Conservation (phyloP, 2,797 vertebrate genomes). For the Masticophis lateralis region DNA sequence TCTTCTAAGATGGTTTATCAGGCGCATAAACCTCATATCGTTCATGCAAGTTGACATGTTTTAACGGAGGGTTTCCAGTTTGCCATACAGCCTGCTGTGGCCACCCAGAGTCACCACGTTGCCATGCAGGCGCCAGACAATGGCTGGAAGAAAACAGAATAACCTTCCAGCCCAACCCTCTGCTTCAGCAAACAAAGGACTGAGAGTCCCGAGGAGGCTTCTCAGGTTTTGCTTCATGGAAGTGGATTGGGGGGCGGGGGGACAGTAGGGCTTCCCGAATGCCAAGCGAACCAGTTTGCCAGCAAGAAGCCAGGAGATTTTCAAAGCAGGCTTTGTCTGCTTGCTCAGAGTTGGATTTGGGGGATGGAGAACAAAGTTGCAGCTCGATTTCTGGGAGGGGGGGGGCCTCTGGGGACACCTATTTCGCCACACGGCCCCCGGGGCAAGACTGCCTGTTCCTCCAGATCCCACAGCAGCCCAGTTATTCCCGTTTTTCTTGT, state of each 20-base stretch:
- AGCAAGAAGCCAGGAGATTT: background rate
- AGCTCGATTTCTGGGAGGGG: background rate
- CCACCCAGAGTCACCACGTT: background rate
- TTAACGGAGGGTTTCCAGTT: background rate
- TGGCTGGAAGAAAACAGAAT: background rate
- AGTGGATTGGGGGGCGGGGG: accelerated
- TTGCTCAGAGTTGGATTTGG: too few species aligned
- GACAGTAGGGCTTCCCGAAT: background rate
- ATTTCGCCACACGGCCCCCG: background rate
- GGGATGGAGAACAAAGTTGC: background rate
- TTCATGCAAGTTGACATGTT: background rate
- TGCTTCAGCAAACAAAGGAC: too few species aligned
- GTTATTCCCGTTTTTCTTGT: background rate
- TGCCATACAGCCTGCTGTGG: background rate
- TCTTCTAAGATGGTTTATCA: background rate
- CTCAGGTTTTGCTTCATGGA: background rate
- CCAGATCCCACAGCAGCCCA: background rate
- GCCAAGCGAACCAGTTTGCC: background rate
- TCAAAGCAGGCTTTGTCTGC: background rate
- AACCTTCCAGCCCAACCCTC: background rate
- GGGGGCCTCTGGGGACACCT: background rate
- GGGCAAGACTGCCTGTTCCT: background rate
- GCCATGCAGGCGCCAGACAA: background rate
- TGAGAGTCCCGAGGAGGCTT: background rate
- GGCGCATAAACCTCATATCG: background rate